A percentile compares a stretch with the other conserved stretches of the same genome.
These are phyloP conservation scores for Gerris buenoi DNA, from an alignment of 1,140 invertebrate species.

Conservation along the genomic window DNA sequence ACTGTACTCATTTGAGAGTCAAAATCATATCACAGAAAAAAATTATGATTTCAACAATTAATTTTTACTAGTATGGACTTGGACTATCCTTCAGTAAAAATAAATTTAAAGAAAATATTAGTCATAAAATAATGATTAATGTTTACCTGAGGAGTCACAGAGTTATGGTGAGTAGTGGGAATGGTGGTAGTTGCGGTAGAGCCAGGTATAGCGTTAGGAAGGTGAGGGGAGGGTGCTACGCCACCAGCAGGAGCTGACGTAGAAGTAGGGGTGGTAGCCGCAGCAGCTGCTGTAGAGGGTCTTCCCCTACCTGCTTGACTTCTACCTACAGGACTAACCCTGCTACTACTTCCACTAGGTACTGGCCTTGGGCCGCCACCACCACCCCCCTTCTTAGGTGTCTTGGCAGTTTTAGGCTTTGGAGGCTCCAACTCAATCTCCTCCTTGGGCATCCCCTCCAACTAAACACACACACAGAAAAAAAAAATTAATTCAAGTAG, in stretches of 20 bases:
- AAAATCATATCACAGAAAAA: no score
- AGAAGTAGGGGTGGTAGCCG: slow-evolving; percentile 20
- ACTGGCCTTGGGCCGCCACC: slow-evolving; percentile 23
- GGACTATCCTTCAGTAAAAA: no score
- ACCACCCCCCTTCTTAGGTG: slow-evolving; percentile 36
- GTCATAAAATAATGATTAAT: no score
- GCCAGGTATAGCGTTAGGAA: slow-evolving; percentile 32
- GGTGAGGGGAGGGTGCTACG: slow-evolving; percentile 27
- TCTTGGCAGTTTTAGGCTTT: slow-evolving; percentile 48
- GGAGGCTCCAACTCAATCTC: slow-evolving; percentile 66
- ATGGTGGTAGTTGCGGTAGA: slow-evolving; percentile 28
- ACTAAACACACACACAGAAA: slow-evolving; percentile 34
- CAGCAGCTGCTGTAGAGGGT: slow-evolving; percentile 31
- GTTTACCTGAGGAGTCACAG: slow-evolving; percentile 36
- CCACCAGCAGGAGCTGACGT: slow-evolving; percentile 29
- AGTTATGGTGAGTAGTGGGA: slow-evolving; percentile 31
- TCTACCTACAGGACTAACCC: slow-evolving; percentile 16
- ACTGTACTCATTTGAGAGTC: no score
- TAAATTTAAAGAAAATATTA: no score
- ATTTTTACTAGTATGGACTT: no score
- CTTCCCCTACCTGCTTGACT: slow-evolving; percentile 22
- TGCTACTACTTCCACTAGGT: slow-evolving; percentile 19
- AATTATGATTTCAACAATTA: no score
- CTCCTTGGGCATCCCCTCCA: slow-evolving; percentile 86
- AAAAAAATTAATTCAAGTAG: no score